Evolutionary conservation across 2,113 vertebrate species (phyloP).

Genomic region (Pseudorhombus dupliciocellatus): DNA sequence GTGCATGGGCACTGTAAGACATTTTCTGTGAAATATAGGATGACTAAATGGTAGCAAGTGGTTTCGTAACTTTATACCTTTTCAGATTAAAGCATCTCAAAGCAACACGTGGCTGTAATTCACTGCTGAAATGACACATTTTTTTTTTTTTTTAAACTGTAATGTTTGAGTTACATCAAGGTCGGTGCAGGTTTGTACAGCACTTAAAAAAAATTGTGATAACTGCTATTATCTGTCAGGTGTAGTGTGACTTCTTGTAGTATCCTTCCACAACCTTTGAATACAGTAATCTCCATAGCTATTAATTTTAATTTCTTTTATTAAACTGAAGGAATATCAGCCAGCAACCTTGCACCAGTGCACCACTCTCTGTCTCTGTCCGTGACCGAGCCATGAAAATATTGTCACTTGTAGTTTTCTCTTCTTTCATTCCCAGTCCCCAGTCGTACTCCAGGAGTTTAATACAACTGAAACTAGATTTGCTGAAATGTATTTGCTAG

Average conservation of each 20-base stretch:
- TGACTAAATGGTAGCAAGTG: constrained; percentile 27
- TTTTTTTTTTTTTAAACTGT: not conserved
- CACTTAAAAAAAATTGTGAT: not conserved
- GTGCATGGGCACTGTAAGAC: constrained; percentile 59
- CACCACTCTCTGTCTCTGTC: not conserved
- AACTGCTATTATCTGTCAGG: not conserved
- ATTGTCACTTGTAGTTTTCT: not conserved
- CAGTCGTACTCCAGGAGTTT: not conserved
- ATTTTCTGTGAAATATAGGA: constrained; percentile 39
- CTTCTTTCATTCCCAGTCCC: not conserved
- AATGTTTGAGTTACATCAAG: not conserved
- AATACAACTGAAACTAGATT: not conserved
- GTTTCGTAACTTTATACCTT: constrained; percentile 14
- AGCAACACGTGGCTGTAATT: not conserved
- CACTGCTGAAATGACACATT: not conserved
- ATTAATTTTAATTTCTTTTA: constrained; percentile 18
- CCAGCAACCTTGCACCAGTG: constrained; percentile 6
- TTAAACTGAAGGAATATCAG: constrained; percentile 9
- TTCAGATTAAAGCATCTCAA: constrained; percentile 9
- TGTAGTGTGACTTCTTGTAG: constrained; percentile 1
- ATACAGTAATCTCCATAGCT: not conserved
- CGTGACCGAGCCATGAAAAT: not conserved
- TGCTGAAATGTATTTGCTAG: not conserved
- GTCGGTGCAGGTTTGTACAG: not conserved
- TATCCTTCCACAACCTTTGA: constrained; percentile 4